Percentiles rank a stretch among this genome's conserved stretches.
These are phyloP conservation scores for Suricata suricatta DNA, from an alignment of 2,113 vertebrate genomes.

Conservation along the genomic window DNA sequence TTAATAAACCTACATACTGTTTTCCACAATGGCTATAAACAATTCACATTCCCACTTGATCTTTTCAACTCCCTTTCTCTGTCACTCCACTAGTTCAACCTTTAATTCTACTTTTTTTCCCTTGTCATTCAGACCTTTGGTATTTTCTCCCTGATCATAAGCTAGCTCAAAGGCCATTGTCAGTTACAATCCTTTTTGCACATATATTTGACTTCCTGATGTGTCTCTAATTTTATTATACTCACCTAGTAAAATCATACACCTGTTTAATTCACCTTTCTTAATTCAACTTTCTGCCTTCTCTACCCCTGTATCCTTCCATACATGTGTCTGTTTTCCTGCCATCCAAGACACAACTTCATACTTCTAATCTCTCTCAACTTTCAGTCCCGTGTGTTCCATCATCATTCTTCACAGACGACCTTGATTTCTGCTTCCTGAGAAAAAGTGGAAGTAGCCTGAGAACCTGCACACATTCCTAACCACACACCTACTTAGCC, in stretches of 20 bases:
- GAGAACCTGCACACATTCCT: neutral
- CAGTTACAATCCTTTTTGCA: neutral
- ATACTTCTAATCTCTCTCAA: neutral
- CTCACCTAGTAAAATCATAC: neutral
- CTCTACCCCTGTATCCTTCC: neutral
- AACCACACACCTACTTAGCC: neutral
- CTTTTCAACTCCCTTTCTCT: neutral
- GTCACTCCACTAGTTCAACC: neutral
- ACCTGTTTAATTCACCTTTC: neutral
- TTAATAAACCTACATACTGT: neutral
- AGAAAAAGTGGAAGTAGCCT: neutral
- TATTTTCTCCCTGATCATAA: neutral
- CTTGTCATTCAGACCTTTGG: neutral
- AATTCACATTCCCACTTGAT: neutral
- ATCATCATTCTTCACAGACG: neutral
- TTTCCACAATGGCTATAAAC: neutral
- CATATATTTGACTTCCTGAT: neutral
- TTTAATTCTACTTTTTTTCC: neutral
- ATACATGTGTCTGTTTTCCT: neutral
- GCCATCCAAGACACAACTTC: neutral
- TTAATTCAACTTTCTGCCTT: neutral
- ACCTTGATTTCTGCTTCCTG: neutral
- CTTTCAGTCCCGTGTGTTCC: neutral
- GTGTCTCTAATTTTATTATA: neutral
- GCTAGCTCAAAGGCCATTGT: neutral